Conservation (phyloP, 2,888 invertebrate genomes). For the Baccha elongata region DNA sequence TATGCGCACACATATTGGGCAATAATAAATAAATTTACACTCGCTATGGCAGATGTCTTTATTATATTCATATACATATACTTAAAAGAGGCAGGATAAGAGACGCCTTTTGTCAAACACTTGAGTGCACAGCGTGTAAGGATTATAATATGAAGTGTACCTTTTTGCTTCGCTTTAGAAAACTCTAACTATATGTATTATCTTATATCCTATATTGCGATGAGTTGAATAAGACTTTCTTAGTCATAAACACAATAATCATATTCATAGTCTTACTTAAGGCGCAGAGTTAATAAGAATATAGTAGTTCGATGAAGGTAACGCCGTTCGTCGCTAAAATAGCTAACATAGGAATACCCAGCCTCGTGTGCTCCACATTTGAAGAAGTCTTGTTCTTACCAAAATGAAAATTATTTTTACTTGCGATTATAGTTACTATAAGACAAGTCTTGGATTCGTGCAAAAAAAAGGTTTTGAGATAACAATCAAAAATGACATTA, state of each 20-base stretch:
- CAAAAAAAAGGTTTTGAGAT: no score
- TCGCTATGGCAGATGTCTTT: conserved; percentile 40
- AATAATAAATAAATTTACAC: conserved; percentile 59
- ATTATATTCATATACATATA: no score
- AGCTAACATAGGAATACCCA: conserved; percentile 10
- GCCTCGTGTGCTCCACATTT: not conserved
- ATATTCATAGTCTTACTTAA: conserved; percentile 65
- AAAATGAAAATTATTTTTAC: conserved; percentile 14
- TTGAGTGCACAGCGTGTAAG: conserved; percentile 52
- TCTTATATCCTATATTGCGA: conserved; percentile 28
- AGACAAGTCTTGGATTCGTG: no score
- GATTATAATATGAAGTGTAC: conserved; percentile 67
- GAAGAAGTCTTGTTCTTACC: not conserved
- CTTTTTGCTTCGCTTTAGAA: not conserved
- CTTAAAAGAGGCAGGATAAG: conserved; percentile 37
- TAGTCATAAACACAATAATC: conserved; percentile 64
- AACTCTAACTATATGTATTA: not conserved
- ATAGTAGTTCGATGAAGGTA: not conserved
- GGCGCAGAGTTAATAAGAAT: conserved; percentile 50
- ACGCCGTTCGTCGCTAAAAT: no score
- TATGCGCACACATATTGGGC: conserved; percentile 65
- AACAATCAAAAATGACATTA: no score
- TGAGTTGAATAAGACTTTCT: conserved; percentile 53
- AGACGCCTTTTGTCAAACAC: conserved; percentile 50
- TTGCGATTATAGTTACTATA: no score